Evolutionary conservation across 2,113 vertebrate species (phyloP).

Genomic region (Melospiza melodia): DNA sequence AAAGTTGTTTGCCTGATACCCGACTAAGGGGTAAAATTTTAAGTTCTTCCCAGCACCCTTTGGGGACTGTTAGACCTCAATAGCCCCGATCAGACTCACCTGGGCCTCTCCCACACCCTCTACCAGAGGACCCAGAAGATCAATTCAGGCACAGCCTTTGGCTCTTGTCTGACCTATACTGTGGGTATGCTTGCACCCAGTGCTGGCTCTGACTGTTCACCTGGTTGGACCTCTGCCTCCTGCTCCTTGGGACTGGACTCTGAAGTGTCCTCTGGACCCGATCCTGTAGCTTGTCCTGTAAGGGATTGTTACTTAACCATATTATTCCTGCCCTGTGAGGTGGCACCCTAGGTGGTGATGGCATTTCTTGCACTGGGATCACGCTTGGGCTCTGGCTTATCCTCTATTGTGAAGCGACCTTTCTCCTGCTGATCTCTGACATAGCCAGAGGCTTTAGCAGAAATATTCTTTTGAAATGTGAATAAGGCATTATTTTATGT

Average conservation of each 20-base stretch:
- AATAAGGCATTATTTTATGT: not conserved
- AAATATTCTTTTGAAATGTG: not conserved
- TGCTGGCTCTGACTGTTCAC: not conserved
- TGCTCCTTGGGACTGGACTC: not conserved
- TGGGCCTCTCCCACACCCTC: not conserved
- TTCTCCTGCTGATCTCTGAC: not conserved
- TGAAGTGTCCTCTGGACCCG: not conserved
- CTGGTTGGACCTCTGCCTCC: not conserved
- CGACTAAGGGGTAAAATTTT: not conserved
- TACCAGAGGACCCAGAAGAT: not conserved
- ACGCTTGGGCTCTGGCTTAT: not conserved
- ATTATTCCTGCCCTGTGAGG: not conserved
- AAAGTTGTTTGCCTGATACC: not conserved
- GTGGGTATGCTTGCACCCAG: rapidly evolving
- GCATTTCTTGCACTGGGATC: not conserved
- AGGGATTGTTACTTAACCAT: not conserved
- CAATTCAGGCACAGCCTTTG: not conserved
- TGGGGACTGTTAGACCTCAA: not conserved
- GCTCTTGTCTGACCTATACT: not conserved
- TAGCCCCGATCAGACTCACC: not conserved
- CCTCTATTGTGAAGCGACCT: not conserved
- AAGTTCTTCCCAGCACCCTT: not conserved
- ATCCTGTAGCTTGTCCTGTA: not conserved
- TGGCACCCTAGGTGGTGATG: not conserved
- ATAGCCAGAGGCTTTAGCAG: not conserved